phyloP scores from a whole-genome alignment of 2,797 vertebrate genomes.

The Bradypus variegatus region DNA sequence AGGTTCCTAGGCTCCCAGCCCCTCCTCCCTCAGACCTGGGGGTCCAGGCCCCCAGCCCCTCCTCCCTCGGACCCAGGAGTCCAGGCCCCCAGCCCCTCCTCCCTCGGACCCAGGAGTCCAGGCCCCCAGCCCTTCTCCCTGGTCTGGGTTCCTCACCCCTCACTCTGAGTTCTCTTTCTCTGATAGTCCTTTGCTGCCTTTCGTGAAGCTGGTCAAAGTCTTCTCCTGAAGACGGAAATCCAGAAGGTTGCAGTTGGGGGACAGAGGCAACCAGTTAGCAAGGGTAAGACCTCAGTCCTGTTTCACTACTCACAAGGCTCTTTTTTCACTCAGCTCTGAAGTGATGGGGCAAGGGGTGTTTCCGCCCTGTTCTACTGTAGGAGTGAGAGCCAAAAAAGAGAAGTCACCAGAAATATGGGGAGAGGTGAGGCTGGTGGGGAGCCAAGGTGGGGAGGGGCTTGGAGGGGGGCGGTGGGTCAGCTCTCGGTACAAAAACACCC shows the following conservation, averaged over 20 bases:
- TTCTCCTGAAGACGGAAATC: constrained; percentile 79
- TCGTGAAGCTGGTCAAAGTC: constrained; percentile 84
- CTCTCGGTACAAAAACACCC: not conserved
- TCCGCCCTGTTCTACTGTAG: not conserved
- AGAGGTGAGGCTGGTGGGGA: not conserved
- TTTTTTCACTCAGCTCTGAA: not conserved
- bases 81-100: not conserved
- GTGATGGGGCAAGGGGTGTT: not conserved
- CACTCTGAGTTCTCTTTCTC: constrained; percentile 66
- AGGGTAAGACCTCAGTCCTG: fast-evolving
- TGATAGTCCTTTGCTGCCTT: constrained; percentile 73
- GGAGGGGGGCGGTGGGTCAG: not conserved
- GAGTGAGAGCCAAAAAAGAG: not conserved
- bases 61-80: not conserved
- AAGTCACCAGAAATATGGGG: not conserved
- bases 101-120: not conserved
- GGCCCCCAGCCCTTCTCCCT: not conserved
- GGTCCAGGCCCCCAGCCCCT: not conserved
- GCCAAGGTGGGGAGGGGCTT: fast-evolving
- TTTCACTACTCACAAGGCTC: not conserved
- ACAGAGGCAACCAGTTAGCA: not conserved
- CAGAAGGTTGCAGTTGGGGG: not conserved
- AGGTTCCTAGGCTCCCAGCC: no score
- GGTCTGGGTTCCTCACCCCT: constrained; percentile 29
- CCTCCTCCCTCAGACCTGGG: not conserved